Base-by-base conservation (phyloP, 2,113 vertebrate species). In the Microtus pennsylvanicus region DNA sequence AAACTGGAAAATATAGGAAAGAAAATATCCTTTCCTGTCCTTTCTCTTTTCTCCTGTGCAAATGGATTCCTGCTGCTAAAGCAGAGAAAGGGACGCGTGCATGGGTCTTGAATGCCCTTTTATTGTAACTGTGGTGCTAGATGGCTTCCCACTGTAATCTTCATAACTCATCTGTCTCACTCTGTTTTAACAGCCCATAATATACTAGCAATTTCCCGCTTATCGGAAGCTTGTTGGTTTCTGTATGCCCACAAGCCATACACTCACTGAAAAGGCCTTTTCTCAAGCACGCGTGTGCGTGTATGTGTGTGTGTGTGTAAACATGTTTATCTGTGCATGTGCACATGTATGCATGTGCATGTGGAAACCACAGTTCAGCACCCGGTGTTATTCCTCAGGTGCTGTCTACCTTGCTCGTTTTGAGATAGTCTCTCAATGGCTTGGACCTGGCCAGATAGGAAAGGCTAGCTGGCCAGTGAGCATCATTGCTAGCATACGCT, bases 11-110 rank as follows among this genome's bases (percentile, higher is more conserved):
- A 90, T 30, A 86, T 35, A 76, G n/a, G 17, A 70, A 91, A 87
- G 86, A 93, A 78, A 80, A 22, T 13, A 42, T 28, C n/a, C 72
- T 50, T 88, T 42, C 9, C 16, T 75, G 24, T 89, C 30, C 67
- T 55, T 5, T 55, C 5, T 67, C 17, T 86, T 89, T 81, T 65
- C 72, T 85, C 17, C n/a, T 63, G 3, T 38, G n/a, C 65, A 87
- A 72, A 92, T 91, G 33, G 63, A 19, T 52, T 81, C 19, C 33
- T 94, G 72, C 50, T 61, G 94, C 87, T 63, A 81, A 86, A 61
- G 47, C 1, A 6, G 16, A 95, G 5, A n/a, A 89, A 82, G 72
- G 77, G 75, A 22, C 33, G 24, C 28, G 3, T 26, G 9, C 33
- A 45, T 58, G 7, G 13, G 6, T 19, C 88, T 89, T 77, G 70